Conservation (phyloP, 2,888 invertebrate genomes). For the Matsumyia berberina region DNA sequence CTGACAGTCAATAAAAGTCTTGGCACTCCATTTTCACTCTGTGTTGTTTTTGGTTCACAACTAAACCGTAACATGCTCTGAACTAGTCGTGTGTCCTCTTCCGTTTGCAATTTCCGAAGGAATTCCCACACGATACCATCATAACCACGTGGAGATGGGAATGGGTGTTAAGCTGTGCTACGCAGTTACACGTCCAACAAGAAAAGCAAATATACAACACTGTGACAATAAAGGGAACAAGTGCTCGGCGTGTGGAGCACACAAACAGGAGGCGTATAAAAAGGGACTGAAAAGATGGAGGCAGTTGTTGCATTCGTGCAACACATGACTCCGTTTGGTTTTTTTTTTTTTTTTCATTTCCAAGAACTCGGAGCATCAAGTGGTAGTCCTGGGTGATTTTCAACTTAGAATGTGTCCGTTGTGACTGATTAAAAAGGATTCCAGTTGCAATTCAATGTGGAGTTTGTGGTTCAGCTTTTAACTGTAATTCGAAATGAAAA, state of each 20-base stretch:
- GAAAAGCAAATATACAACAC: conserved; percentile 1
- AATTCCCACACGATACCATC: too few relatives aligned
- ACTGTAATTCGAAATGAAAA: too few relatives aligned
- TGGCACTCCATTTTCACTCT: too few relatives aligned
- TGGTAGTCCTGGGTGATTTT: not conserved
- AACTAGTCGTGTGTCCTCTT: too few relatives aligned
- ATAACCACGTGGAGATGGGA: too few relatives aligned
- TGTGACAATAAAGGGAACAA: not conserved
- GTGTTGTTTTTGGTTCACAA: too few relatives aligned
- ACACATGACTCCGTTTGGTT: not conserved
- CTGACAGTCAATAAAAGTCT: too few relatives aligned
- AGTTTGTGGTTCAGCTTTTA: not conserved
- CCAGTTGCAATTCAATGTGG: not conserved
- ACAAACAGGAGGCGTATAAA: not conserved
- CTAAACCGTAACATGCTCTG: too few relatives aligned
- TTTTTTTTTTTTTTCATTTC: conserved; percentile 8
- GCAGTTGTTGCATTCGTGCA: conserved; percentile 24
- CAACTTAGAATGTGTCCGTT: conserved; percentile 6
- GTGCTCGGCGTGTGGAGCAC: not conserved
- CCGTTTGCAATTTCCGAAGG: too few relatives aligned
- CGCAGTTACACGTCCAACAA: not conserved
- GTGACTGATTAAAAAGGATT: conserved; percentile 28
- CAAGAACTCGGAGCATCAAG: not conserved
- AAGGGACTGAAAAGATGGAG: not conserved
- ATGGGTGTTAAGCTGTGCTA: too few relatives aligned